Evolutionary conservation across 2,113 vertebrate species (phyloP), one percentile per base, ranked within the genome.

Genomic region (Isurus oxyrinchus): DNA sequence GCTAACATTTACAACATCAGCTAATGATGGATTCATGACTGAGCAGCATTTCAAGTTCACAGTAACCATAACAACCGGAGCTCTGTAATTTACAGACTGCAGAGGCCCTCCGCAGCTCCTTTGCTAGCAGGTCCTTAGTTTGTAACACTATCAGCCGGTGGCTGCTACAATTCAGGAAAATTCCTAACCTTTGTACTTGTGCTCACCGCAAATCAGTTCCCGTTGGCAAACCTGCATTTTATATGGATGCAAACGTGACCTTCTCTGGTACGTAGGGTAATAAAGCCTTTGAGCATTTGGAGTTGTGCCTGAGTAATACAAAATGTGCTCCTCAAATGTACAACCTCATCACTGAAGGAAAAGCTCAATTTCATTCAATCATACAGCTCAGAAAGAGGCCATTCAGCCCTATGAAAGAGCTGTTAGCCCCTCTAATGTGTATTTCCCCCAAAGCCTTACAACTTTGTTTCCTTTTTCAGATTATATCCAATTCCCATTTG

Each of bases 51-150:
- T 67, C 53, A 21, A 67, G 19, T 95, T 67, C 93, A 95, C n/a
- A 67, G 93, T 95, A 95, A 67, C 63, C 61, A 95, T 72, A 95
- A 95, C 67, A 31, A 95, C 94, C 23, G 3, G 21, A 94, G 90
- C 90, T 94, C 59, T 94, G 55, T n/a, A 63, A 63, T 63, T 94
- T 94, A 35, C 90, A 63, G 59, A 63, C 61, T 40, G 90, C 59
- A 94, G 35, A 94, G 61, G 57, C 57, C 19, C 57, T 93, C 31
- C 23, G 35, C 21, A 63, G 90, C 59, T 66, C 6, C 14, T 94
- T 63, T 93, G 90, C 19, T 63, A 2, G 59, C 90, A 63, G 61
- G 16, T 35, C 90, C 31, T 93, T 27, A 63, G 59, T 44, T 6
- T 91, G 13, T 35, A 61, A 35, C 14, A 61, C 79, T 19, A 84